Evolutionary conservation across 2,888 invertebrate species (phyloP), one percentile per base, ranked within the genome.

Genomic region (Drosophila ustulata): DNA sequence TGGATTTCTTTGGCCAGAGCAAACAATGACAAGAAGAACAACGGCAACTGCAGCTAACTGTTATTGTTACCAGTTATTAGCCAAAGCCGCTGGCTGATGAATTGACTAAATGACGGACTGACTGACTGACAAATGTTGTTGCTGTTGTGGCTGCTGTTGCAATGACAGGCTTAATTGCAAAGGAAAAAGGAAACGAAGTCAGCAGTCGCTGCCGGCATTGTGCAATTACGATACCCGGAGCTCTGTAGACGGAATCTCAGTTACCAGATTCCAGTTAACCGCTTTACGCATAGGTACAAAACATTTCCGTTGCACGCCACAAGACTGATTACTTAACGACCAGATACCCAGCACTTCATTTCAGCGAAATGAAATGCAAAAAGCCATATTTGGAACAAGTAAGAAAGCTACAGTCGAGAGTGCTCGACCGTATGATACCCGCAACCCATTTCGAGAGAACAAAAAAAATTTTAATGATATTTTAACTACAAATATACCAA

Each of bases 131-230:
- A 50, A 46, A 26, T 46, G 57, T 43, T 52, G 59, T 39, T 32
- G 43, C 47, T 49, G 32, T 30, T 11, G 26, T 8, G 37, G 39
- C 11, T 37, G 50, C 5, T 55, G 45, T 13, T 32, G 65, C 26
- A 70, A 50, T 59, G 66, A 52, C 68, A 52, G 58, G 43, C 55
- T 49, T 76, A 78, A 76, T 76, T 76, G 69, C 76, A 65, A 76
- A 79, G 76, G 75, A 76, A 76, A 78, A 76, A 76, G 79, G 76
- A 76, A 76, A 78, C 79, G 75, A 25, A 78, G 75, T 45, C 75
- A 41, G 41, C 43, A 61, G 67, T 78, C 59, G 78, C 78, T 75
- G 75, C 52, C 47, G 75, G 75, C 62, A 34, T 46, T 43, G 30
- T 23, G 53, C 79, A 75, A 75, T 75, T 78, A 75, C 37, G 34